Evolutionary conservation across 2,113 vertebrate genomes (phyloP).

Genomic region (Eptatretus burgeri): DNA sequence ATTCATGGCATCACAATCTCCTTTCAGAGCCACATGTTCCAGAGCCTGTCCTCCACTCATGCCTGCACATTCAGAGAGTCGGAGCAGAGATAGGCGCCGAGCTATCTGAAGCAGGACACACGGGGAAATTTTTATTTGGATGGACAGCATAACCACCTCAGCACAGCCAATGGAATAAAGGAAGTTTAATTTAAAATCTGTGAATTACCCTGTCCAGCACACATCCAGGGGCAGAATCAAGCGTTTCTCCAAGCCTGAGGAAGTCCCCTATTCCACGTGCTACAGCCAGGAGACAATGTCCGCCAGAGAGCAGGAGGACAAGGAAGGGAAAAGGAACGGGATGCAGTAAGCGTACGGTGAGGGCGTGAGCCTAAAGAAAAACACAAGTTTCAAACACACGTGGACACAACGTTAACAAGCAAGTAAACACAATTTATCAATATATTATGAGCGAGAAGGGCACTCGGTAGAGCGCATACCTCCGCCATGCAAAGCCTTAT

Average conservation of each 20-base stretch:
- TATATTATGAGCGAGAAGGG: too few species aligned
- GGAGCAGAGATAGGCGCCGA: conserved; percentile 39
- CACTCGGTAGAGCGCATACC: too few species aligned
- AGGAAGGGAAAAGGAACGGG: conserved; percentile 51
- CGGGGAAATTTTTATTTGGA: conserved; percentile 8
- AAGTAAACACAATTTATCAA: too few species aligned
- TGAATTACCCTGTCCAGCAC: conserved; percentile 50
- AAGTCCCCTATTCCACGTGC: conserved; percentile 50
- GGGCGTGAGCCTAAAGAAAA: conserved; percentile 29
- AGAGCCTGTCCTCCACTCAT: conserved; percentile 57
- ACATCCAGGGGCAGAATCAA: conserved; percentile 61
- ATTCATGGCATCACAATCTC: conserved; percentile 18
- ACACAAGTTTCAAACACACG: background rate
- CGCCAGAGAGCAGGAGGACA: conserved; percentile 61
- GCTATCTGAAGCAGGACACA: conserved; percentile 28
- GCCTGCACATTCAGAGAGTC: conserved; percentile 28
- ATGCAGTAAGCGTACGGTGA: conserved; percentile 41
- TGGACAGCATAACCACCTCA: background rate
- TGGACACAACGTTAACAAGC: too few species aligned
- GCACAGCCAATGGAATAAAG: background rate
- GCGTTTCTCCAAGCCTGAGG: conserved; percentile 39
- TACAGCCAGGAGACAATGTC: conserved; percentile 54
- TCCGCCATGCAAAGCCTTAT: too few species aligned
- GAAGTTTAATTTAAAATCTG: background rate
- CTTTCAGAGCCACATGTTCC: conserved; percentile 37